Conservation (phyloP, 2,113 vertebrate genomes). For the Eolophus roseicapilla region DNA sequence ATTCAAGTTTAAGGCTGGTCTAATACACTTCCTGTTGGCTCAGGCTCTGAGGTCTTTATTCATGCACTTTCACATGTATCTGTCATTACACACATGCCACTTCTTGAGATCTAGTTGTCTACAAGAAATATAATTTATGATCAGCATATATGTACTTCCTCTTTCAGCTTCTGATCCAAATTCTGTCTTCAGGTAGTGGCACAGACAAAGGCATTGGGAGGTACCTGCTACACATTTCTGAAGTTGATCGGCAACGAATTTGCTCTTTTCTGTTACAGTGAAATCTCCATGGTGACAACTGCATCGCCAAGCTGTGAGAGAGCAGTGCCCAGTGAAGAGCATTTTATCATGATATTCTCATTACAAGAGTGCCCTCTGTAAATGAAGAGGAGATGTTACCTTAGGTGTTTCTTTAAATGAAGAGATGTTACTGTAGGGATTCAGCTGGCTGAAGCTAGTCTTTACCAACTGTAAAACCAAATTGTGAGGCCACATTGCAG, state of each 20-base stretch:
- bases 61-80: slow-evolving; percentile 39
- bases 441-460: background rate
- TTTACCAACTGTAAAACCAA: background rate
- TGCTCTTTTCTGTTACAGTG: slow-evolving; percentile 32
- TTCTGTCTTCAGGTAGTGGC: slow-evolving; percentile 23
- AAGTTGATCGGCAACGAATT: slow-evolving; percentile 1
- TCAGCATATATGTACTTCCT: slow-evolving; percentile 61
- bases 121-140: slow-evolving; percentile 5
- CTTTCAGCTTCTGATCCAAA: slow-evolving; percentile 39
- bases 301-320: slow-evolving; percentile 50
- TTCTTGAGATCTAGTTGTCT: background rate
- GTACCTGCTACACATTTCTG: slow-evolving; percentile 60
- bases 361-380: slow-evolving; percentile 74
- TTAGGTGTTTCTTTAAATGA: background rate
- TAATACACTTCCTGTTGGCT: slow-evolving; percentile 25
- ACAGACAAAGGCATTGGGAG: slow-evolving; percentile 60
- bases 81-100: background rate
- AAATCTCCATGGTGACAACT: slow-evolving; percentile 77
- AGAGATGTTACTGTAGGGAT: background rate
- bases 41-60: slow-evolving; percentile 28
- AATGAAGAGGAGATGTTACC: background rate
- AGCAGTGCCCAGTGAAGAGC: background rate
- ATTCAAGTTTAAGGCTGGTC: slow-evolving; percentile 17
- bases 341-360: slow-evolving; percentile 49
- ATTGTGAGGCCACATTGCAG: background rate